Evolutionary conservation across 2,888 invertebrate species (phyloP).

Genomic region (Nephrotoma guestfalica): DNA sequence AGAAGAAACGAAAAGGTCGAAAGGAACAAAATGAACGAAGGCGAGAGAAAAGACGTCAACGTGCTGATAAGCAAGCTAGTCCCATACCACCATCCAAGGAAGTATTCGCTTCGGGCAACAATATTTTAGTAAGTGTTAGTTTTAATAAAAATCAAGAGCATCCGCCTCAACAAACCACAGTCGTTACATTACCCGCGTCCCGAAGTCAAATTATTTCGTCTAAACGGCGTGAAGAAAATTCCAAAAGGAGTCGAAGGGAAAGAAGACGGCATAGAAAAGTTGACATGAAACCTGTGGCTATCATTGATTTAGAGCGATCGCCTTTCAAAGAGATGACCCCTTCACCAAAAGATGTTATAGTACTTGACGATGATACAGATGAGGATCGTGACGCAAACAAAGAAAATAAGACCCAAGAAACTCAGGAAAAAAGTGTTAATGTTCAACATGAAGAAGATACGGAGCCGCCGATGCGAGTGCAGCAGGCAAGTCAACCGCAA

Average conservation of each 20-base stretch:
- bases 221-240: constrained; percentile 14
- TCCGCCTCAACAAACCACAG: constrained; percentile 31
- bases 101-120: constrained; percentile 85
- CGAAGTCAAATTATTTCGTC: constrained; percentile 24
- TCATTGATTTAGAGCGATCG: constrained; percentile 72
- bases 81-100: constrained; percentile 59
- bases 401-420: not conserved
- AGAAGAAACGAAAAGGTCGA: constrained; percentile 32
- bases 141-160: constrained; percentile 51
- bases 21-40: constrained; percentile 31
- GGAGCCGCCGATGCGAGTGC: not conserved
- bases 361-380: constrained; percentile 67
- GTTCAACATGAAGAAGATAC: not conserved
- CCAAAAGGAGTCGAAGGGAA: not conserved
- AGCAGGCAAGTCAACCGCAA: constrained; percentile 5
- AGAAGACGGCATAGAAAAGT: constrained; percentile 34
- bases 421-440: not conserved
- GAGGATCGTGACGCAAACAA: constrained; percentile 18
- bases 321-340: constrained; percentile 72
- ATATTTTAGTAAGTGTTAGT: constrained; percentile 83
- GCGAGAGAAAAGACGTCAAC: constrained; percentile 26
- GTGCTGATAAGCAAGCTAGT: constrained; percentile 22
- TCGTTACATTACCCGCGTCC: constrained; percentile 27
- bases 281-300: constrained; percentile 54
- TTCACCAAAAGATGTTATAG: constrained; percentile 66